Base-by-base conservation (phyloP, 2,113 vertebrate genomes). In the Thunnus thynnus region DNA sequence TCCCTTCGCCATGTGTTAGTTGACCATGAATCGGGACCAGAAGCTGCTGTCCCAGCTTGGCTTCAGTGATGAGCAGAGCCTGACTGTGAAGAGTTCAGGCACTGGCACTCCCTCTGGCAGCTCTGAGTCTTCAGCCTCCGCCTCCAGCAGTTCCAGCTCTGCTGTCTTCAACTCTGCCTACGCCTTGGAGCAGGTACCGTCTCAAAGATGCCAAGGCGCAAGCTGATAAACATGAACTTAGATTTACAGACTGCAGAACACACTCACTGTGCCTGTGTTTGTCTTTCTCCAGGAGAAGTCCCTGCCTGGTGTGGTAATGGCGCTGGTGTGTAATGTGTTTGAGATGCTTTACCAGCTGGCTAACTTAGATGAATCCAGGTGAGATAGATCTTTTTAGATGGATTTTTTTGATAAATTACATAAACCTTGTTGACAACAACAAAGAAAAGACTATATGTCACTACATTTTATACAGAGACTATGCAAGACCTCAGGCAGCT, bases 291-390 rank as follows among this genome's bases (percentile, higher is more conserved):
- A 99, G 98, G 98, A 99, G 92, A 99, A 99, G 77, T 98, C 98
- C 16, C 96, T 99, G 30, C 98, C 98, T 22, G 98, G 98, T 30
- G 97, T 99, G 36, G 98, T 99, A 85, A 99, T 99, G 98, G 98
- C 98, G 16, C 93, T 99, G 0, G 98, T 99, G 63, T 99, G 97
- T 81, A 99, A 99, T 44, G 98, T 99, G 22, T 99, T 99, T 88
- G 98, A 99, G 92, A 99, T 99, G 98, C 96, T 99, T 60, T 99
- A 99, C 90, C 98, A 99, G 82, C 96, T 99, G 76, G 98, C 98
- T 86, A 99, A 99, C 82, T 93, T 99, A 2, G 98, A 99, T 73
- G 98, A 99, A 88, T 96, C 97, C 77, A 97, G 98, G 98, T 99
- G 93, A 93, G 85, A 41, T 27, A 36, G 3, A 13, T 30, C 4